Percentiles rank a stretch among this genome's conserved stretches.
Evolutionary conservation across 2,888 invertebrate species (phyloP).

Genomic region (Malthinus flaveolus): DNA sequence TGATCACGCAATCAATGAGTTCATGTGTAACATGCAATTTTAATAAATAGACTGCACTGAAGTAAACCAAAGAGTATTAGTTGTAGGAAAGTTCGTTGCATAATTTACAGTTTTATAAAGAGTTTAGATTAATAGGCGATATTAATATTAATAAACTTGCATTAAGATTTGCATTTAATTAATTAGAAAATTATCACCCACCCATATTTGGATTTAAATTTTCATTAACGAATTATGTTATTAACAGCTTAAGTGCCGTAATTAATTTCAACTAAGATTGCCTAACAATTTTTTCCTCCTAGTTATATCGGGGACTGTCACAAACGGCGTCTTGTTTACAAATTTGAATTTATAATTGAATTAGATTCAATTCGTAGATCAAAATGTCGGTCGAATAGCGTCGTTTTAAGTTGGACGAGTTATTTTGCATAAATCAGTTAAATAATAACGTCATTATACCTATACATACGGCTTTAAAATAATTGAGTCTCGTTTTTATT

Average conservation of each 20-base stretch:
- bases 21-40: no score
- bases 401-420: neutral
- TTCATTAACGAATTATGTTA: neutral
- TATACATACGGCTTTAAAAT: neutral
- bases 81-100: no score
- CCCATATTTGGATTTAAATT: neutral
- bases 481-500: neutral
- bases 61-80: no score
- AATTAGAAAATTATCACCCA: neutral
- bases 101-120: no score
- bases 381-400: neutral
- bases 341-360: conserved; percentile 7
- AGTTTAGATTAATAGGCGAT: no score
- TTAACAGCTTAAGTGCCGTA: no score
- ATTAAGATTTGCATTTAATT: no score
- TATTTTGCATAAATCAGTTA: conserved; percentile 3
- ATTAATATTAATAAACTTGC: no score
- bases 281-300: no score
- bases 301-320: neutral
- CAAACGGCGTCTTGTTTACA: conserved; percentile 1
- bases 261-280: no score
- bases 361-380: conserved; percentile 3
- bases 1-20: no score
- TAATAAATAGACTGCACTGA: no score
- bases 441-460: neutral